phyloP scores from a whole-genome alignment of 2,888 invertebrate genomes.

The Tenthredo mesomela region DNA sequence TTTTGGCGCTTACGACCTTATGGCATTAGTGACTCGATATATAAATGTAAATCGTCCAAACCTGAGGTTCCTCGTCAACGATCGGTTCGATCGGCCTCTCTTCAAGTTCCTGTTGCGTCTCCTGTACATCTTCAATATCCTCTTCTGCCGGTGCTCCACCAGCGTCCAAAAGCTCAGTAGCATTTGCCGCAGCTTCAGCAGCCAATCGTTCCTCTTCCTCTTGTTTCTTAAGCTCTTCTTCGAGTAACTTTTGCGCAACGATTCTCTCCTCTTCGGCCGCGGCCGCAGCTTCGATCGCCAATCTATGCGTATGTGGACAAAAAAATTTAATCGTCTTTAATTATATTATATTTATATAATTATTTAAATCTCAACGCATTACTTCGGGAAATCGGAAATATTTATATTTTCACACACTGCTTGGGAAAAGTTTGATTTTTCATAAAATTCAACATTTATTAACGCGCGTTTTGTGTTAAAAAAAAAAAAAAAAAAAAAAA shows the following conservation, averaged over 20 bases:
- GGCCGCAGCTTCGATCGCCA: slow-evolving; percentile 66
- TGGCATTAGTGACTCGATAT: no score
- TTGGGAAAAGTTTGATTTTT: no score
- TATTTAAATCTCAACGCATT: no score
- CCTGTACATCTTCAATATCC: slow-evolving; percentile 61
- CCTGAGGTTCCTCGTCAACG: slow-evolving; percentile 72
- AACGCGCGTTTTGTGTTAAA: no score
- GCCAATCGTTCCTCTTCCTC: slow-evolving; percentile 83
- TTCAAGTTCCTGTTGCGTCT: slow-evolving; percentile 70
- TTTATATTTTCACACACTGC: no score
- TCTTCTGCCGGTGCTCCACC: slow-evolving; percentile 65
- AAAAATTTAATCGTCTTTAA: no score
- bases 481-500: no score
- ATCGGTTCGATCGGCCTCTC: slow-evolving; percentile 69
- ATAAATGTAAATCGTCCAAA: slow-evolving; percentile 55
- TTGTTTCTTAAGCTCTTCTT: slow-evolving; percentile 81
- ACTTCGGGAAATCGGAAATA: no score
- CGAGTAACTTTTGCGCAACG: slow-evolving; percentile 78
- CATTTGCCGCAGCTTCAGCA: slow-evolving; percentile 77
- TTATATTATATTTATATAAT: no score
- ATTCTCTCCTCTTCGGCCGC: slow-evolving; percentile 79
- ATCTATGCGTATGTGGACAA: slow-evolving; percentile 57
- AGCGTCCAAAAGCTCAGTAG: slow-evolving; percentile 54
- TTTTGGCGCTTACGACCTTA: no score
- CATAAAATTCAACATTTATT: no score